Evolutionary conservation across 2,888 invertebrate species (phyloP).

Genomic region (Pyrrhosoma nymphula): DNA sequence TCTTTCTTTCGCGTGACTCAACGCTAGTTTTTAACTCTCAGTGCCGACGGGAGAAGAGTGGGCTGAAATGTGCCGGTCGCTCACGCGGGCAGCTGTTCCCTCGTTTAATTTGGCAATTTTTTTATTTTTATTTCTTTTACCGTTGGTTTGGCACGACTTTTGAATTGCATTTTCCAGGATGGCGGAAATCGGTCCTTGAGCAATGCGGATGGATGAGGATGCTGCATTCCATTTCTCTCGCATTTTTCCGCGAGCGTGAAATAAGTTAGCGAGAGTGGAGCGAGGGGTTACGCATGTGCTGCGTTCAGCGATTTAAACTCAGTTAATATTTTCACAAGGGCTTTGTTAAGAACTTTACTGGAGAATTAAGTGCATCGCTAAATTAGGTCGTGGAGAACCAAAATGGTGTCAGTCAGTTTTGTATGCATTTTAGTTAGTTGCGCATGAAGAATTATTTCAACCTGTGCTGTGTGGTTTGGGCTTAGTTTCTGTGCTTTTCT

Average conservation of each 20-base stretch:
- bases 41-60: neutral
- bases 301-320: too few relatives aligned
- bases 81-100: neutral
- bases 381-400: too few relatives aligned
- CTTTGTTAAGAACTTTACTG: too few relatives aligned
- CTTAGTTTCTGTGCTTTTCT: too few relatives aligned
- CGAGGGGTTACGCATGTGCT: too few relatives aligned
- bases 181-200: neutral
- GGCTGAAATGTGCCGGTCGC: neutral
- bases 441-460: too few relatives aligned
- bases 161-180: neutral
- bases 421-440: too few relatives aligned
- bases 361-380: too few relatives aligned
- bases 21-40: neutral
- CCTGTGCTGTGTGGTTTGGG: too few relatives aligned
- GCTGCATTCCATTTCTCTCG: neutral
- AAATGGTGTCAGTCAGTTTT: too few relatives aligned
- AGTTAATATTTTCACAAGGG: too few relatives aligned
- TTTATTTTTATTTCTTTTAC: neutral
- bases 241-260: neutral
- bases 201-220: neutral
- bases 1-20: neutral
- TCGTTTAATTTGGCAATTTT: constrained; percentile 6
- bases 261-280: too few relatives aligned
- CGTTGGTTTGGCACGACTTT: constrained; percentile 5